Conservation (phyloP, 2,113 vertebrate genomes). For the Acanthisitta chloris region DNA sequence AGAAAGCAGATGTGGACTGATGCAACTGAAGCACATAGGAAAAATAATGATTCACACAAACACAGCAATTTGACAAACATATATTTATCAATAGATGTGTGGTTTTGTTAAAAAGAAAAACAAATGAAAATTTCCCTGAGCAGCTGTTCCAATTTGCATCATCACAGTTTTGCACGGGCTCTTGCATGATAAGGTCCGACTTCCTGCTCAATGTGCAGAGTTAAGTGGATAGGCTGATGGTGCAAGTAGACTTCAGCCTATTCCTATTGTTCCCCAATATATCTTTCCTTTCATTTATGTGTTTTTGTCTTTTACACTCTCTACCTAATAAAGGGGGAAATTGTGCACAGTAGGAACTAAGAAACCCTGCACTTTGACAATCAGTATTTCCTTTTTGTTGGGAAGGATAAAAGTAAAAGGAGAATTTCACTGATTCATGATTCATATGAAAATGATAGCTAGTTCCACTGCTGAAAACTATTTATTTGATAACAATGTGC, state of each 20-base stretch:
- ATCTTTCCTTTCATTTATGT: background rate
- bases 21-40: background rate
- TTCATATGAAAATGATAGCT: background rate
- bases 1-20: background rate
- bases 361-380: background rate
- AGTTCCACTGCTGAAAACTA: background rate
- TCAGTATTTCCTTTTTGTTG: background rate
- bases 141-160: background rate
- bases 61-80: rapidly evolving
- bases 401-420: background rate
- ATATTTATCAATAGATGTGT: background rate
- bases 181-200: background rate
- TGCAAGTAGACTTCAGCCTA: background rate
- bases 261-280: background rate
- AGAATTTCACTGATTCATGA: constrained; percentile 5
- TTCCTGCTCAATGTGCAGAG: background rate
- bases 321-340: background rate
- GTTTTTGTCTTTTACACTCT: background rate
- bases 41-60: background rate
- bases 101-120: background rate
- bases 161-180: background rate
- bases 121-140: background rate
- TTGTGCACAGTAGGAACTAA: background rate
- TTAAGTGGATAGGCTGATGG: background rate
- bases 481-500: constrained; percentile 49